A percentile compares a stretch with the other conserved stretches of the same genome.
Conservation (phyloP, 2,797 vertebrate genomes). For the Dermochelys coriacea region DNA sequence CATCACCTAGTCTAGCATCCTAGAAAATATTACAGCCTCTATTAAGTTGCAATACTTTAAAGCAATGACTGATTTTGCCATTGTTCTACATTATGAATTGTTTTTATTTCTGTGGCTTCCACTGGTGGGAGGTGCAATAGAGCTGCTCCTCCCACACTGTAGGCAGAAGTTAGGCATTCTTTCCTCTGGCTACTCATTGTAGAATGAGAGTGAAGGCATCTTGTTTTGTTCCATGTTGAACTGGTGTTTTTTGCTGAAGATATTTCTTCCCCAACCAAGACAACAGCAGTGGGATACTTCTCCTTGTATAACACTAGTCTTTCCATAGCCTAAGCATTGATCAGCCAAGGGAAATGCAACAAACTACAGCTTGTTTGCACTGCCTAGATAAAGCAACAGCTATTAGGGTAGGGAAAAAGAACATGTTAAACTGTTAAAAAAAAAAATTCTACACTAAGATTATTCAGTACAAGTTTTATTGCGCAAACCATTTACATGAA, state of each 20-base stretch:
- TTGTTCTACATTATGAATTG: too few relatives aligned
- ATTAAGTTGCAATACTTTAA: too few relatives aligned
- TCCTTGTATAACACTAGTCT: neutral
- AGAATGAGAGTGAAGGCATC: too few relatives aligned
- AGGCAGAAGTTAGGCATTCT: neutral
- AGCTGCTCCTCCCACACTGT: neutral
- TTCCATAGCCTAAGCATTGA: neutral
- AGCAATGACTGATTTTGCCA: too few relatives aligned
- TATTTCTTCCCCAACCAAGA: too few relatives aligned
- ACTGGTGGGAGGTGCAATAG: neutral
- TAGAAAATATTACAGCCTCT: too few relatives aligned
- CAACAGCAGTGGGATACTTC: too few relatives aligned
- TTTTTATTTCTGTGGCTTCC: neutral
- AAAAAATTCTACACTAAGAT: accelerated
- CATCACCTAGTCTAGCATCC: too few relatives aligned
- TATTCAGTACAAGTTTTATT: neutral
- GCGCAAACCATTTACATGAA: neutral
- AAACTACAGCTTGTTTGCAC: neutral
- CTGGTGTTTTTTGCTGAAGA: too few relatives aligned
- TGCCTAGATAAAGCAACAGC: neutral
- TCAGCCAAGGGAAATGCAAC: neutral
- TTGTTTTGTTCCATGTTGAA: too few relatives aligned
- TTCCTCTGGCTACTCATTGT: neutral
- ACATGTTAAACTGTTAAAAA: too few relatives aligned
- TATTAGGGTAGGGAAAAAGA: too few relatives aligned